Base-by-base conservation (phyloP, 1,140 invertebrate genomes). In the Drosophila malerkotliana region DNA sequence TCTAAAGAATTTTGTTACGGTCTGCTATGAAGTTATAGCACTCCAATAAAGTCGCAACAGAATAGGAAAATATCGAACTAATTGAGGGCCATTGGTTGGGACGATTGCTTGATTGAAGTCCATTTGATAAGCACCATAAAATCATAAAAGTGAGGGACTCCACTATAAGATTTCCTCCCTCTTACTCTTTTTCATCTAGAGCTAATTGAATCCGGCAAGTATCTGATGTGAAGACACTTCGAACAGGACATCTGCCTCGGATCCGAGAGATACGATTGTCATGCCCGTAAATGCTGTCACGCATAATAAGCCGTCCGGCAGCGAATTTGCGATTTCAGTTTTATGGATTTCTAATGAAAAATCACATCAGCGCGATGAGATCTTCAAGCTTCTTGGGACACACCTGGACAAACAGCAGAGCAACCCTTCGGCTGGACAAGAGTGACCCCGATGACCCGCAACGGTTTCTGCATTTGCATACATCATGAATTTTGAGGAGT, bases 261-360 rank as follows among this genome's bases (percentile, higher is more conserved):
- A 73, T 54, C 41, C 68, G 54, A 26, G 28, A 64, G 78, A 80
- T 85, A 73, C 63, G 69, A 77, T 87, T 81, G 76, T 83, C 79
- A 68, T 63, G 82, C 58, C 44, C 26, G 47, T 60, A 53, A 83
- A 80, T 74, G 58, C 79, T 80, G 84, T 89, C 84, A 89, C 84
- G 79, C 77, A 90, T 79, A 79, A 88, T 79, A 83, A 79, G 76
- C 51, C 37, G 58, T 26, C 52, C 55, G 39, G 21, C 62, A 37
- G 55, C 54, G 60, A 39, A 68, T 71, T 85, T 81, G 82, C 82
- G 75, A 87, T 81, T 89, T 77, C 48, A 77, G 77, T 90, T 83
- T 83, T 82, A 83, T 87, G 82, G 72, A 71, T 90, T 90, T 77
- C 74, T 71, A 87, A 88, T 88, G 82, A 87, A 88, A 87, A 87